Evolutionary conservation across 2,888 invertebrate genomes (phyloP), one percentile per base, ranked within the genome.

Genomic region (Chydorus sphaericus): DNA sequence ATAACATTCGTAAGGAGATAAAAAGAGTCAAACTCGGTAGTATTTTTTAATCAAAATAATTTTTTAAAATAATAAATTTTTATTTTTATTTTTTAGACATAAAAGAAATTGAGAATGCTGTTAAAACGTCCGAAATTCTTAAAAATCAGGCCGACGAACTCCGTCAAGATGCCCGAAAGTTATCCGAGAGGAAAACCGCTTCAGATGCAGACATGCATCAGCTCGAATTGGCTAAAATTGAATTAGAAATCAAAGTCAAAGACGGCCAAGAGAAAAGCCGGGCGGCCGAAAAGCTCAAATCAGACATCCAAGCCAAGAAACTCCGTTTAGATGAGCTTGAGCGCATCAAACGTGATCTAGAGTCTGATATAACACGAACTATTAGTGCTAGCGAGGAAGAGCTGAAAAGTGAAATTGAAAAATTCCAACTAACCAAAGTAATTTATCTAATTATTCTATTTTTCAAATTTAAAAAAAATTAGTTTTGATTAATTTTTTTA

Each of bases 1-100:
- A 94, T 55, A 73, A 71, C 18, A 75, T 88, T 3, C 75, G 78
- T 33, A 81, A 82, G 64, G 69, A 79, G 59, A 74, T 79, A n/a
- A 85, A 83, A 67, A 74, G 74, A n/a, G 59, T 62, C 28, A 54
- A 49, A 37, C 55, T 38, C 29, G 59, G 65, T 64, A 61, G 55
- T 48, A 20, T 31, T 39, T 11, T 6, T 30, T 11, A 16, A 20
- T 20, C 14, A 16, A 38, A 33, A 18, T 28, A 30, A 36, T 23
- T 16, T 44, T 8, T 56, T n/a, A 37, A 16, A 10, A 28, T n/a
- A 23, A n/a, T 28, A 20, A 23, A 31, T 56, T 33, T 33, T 11
- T 33, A n/a, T 33, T 10, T 11, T 26, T 16, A 11, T n/a, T 1
- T 23, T 16, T n/a, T 14, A 62, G 59, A 59, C 3, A 36, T 48